Conservation (phyloP, 1,140 invertebrate species). For the Helicoverpa zea region DNA sequence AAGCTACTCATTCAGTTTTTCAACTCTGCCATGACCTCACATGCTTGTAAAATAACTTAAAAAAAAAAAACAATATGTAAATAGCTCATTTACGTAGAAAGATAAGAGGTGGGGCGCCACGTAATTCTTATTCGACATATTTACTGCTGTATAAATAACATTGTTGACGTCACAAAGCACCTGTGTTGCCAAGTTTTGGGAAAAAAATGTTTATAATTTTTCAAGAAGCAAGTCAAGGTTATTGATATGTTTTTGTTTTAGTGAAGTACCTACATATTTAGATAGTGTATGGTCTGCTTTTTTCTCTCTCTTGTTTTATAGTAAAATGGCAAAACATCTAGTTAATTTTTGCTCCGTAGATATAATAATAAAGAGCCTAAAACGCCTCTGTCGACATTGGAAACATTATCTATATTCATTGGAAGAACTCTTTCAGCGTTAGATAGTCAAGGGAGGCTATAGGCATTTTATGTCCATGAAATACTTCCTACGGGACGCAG, state of each 20-base stretch:
- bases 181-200: slow-evolving; percentile 4
- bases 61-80: neutral
- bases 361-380: no score
- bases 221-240: slow-evolving; percentile 13
- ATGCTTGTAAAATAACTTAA: neutral
- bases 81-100: neutral
- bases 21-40: neutral
- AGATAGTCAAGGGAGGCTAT: no score
- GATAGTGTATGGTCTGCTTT: no score
- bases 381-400: no score
- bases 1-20: no score
- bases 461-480: no score
- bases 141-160: slow-evolving; percentile 11
- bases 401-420: no score
- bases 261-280: neutral
- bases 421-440: no score
- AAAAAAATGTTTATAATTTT: slow-evolving; percentile 8
- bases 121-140: neutral
- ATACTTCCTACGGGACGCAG: no score
- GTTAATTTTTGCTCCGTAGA: no score
- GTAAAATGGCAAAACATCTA: neutral
- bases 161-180: neutral
- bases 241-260: neutral
- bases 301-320: neutral
- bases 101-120: neutral